Percentiles rank a stretch among this genome's conserved stretches.
Evolutionary conservation across 2,113 vertebrate genomes (phyloP).

Genomic region (Leiothrix lutea): DNA sequence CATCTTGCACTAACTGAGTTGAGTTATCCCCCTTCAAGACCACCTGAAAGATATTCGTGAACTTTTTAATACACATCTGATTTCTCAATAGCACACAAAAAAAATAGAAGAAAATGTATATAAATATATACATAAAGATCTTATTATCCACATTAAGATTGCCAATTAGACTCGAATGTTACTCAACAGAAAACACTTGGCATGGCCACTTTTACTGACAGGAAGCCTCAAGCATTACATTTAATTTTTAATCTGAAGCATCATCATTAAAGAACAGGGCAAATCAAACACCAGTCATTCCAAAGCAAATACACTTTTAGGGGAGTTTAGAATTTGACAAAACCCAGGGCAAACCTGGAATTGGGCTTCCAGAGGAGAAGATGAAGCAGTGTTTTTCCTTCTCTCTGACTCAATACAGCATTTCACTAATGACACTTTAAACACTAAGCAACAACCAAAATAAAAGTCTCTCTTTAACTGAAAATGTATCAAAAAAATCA

Average conservation of each 20-base stretch:
- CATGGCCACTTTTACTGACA: neutral
- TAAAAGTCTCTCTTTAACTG: neutral
- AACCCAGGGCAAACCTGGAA: neutral
- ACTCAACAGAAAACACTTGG: neutral
- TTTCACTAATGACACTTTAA: neutral
- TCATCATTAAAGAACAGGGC: neutral
- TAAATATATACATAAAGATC: neutral
- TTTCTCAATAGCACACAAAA: neutral
- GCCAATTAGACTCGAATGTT: neutral
- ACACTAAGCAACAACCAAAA: neutral
- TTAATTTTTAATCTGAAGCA: neutral
- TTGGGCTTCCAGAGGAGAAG: neutral
- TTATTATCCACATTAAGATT: neutral
- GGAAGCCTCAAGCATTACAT: neutral
- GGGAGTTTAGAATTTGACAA: neutral
- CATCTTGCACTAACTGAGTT: conserved; percentile 95
- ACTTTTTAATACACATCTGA: neutral
- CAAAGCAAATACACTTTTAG: neutral
- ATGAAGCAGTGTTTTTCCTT: neutral
- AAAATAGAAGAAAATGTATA: neutral
- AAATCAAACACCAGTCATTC: neutral
- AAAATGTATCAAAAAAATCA: neutral
- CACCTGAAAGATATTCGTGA: conserved; percentile 79
- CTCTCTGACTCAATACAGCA: neutral
- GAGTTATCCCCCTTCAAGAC: conserved; percentile 91